These are phyloP conservation scores for Amaurobius ferox DNA, from an alignment of 2,888 invertebrate species.

Conservation along the genomic window DNA sequence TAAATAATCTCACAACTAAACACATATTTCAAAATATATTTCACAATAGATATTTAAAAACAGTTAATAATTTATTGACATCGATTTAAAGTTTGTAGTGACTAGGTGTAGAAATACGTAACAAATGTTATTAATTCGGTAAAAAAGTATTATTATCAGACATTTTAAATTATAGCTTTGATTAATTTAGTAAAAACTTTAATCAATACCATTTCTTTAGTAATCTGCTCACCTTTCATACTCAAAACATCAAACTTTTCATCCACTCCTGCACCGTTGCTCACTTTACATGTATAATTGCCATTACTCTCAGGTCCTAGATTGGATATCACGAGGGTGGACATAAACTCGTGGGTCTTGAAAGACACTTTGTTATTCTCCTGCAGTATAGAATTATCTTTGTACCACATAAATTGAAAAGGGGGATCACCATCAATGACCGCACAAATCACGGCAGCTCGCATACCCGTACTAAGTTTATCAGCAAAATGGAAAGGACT, in stretches of 20 bases:
- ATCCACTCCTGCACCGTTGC: constrained; percentile 49
- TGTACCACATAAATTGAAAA: constrained; percentile 54
- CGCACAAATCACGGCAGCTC: constrained; percentile 30
- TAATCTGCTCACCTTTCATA: constrained; percentile 33
- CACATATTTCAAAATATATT: too few species aligned
- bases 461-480: constrained; percentile 17
- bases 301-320: constrained; percentile 53
- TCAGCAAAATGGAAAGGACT: constrained; percentile 37
- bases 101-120: too few species aligned
- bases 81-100: too few species aligned
- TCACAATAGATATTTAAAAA: too few species aligned
- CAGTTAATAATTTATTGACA: too few species aligned
- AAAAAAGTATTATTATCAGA: too few species aligned
- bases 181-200: too few species aligned
- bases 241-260: constrained; percentile 27
- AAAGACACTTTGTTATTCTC: neutral
- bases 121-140: too few species aligned
- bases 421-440: constrained; percentile 60
- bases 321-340: constrained; percentile 28
- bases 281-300: constrained; percentile 68
- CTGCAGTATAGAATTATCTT: constrained; percentile 19
- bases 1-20: too few species aligned
- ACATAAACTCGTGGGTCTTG: constrained; percentile 26
- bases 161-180: too few species aligned
- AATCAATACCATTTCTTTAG: neutral